Base-by-base conservation (phyloP, 2,888 invertebrate genomes). In the Fabriciana adippe region DNA sequence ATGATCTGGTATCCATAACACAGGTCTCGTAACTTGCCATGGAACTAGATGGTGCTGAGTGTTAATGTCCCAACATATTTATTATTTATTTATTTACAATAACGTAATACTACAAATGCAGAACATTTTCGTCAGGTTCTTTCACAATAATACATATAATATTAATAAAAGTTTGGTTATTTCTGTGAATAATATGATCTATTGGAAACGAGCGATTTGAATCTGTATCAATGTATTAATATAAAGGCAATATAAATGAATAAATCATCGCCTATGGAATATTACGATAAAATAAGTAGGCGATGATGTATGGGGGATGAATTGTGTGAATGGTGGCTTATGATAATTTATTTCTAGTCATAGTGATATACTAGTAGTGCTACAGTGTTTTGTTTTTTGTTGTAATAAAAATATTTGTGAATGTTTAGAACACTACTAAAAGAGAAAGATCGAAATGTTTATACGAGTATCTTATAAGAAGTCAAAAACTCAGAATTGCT, bases 301-400 rank as follows among this genome's bases (percentile, higher is more conserved):
- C 59, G 26, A 64, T 64, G 68, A 64, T 68, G 54, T 68, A 68
- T 68, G 64, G 59, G 41, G 59, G 54, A 63, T 55, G 64, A 64
- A 50, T 59, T 55, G 53, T 55, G 26, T 48, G 67, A 53, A 57
- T 56, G 47, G 55, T 53, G 63, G n/a, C 53, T 26, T 67, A 57
- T 51, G 54, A 48, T 60, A 61, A 61, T 61, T 41, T 61, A 48
- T 50, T 55, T 60, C 21, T 53, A 62, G 50, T 18, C 31, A 61
- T 6, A 53, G 15, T 6, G 51, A 35, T 18, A 31, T 41, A 53
- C n/a, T 18, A 35, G 18, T 26, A 8, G 16, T 48, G 13, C 47
- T 47, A 6, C 6, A 48, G 13, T 48, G 26, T 41, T 55, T 59
- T n/a, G 47, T 18, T 14, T n/a, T 59, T 59, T 21, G 11, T 15